Evolutionary conservation across 2,888 invertebrate species (phyloP).

Genomic region (Eucriotettix oculatus): DNA sequence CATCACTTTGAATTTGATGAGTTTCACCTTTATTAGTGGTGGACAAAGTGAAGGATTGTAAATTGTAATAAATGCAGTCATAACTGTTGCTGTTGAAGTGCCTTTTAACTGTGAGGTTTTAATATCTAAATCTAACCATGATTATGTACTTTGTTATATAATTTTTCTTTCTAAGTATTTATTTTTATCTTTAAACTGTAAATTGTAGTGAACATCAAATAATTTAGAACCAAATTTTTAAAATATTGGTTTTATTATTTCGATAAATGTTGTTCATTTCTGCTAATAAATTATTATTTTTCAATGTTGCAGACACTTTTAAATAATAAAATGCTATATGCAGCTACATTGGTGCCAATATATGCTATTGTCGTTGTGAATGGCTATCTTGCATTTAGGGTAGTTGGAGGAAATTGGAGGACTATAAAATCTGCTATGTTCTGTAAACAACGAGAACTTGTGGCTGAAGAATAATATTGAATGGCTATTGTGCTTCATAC

Average conservation of each 20-base stretch:
- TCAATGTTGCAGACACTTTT: conserved; percentile 11
- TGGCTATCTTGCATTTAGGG: conserved; percentile 40
- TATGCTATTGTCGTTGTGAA: conserved; percentile 6
- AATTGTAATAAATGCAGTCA: no score
- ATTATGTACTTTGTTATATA: no score
- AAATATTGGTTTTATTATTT: not conserved
- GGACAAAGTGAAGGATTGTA: no score
- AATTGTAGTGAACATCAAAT: no score
- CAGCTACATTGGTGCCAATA: conserved; percentile 5
- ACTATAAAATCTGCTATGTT: conserved; percentile 16
- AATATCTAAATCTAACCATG: no score
- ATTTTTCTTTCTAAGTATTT: no score
- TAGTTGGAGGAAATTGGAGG: conserved; percentile 46
- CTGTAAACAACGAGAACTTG: not conserved
- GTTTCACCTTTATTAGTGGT: no score
- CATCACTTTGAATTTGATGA: no score
- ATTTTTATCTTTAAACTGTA: no score
- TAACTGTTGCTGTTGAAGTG: no score
- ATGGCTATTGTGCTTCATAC: no score
- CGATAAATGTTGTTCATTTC: not conserved
- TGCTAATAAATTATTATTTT: not conserved
- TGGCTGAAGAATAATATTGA: not conserved
- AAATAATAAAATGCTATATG: conserved; percentile 16
- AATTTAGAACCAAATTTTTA: not conserved
- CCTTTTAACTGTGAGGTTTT: no score